Evolutionary conservation across 2,113 vertebrate species (phyloP).

Genomic region (Argyrosomus japonicus): DNA sequence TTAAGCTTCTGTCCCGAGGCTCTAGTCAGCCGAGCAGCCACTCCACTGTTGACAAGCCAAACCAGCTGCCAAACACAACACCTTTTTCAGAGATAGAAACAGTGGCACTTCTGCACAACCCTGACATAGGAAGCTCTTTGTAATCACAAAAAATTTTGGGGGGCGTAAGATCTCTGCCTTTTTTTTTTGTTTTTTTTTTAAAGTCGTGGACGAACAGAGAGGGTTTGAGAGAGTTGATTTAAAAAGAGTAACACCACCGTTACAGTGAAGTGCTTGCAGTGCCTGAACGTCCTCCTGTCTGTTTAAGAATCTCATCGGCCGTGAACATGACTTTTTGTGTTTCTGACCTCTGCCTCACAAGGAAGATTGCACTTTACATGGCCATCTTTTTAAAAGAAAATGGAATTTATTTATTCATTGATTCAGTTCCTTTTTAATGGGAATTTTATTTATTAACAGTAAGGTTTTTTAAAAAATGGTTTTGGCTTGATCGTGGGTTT

Average conservation of each 20-base stretch:
- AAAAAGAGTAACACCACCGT: constrained; percentile 16
- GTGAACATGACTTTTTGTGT: constrained; percentile 45
- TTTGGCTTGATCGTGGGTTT: constrained; percentile 60
- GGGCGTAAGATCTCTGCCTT: constrained; percentile 28
- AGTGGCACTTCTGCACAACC: constrained; percentile 58
- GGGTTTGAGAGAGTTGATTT: constrained; percentile 29
- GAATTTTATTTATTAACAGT: constrained; percentile 74
- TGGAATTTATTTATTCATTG: constrained; percentile 76
- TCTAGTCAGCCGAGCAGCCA: constrained; percentile 62
- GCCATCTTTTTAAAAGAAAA: constrained; percentile 62
- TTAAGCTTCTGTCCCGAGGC: constrained; percentile 63
- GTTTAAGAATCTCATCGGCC: constrained; percentile 41
- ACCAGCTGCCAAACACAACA: constrained; percentile 70
- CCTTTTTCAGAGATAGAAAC: constrained; percentile 47
- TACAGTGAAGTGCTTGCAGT: constrained; percentile 28
- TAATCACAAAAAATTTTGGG: background rate
- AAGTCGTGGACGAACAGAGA: constrained; percentile 6
- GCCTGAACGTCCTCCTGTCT: constrained; percentile 32
- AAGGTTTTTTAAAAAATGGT: constrained; percentile 61
- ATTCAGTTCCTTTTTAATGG: constrained; percentile 74
- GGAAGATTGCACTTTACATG: constrained; percentile 78
- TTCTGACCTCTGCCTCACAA: constrained; percentile 64
- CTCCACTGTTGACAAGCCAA: constrained; percentile 66
- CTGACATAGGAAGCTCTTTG: constrained; percentile 37
- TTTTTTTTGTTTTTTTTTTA: background rate